These are phyloP conservation scores for Irena cyanogastra DNA, from an alignment of 2,113 vertebrate species.

Conservation along the genomic window DNA sequence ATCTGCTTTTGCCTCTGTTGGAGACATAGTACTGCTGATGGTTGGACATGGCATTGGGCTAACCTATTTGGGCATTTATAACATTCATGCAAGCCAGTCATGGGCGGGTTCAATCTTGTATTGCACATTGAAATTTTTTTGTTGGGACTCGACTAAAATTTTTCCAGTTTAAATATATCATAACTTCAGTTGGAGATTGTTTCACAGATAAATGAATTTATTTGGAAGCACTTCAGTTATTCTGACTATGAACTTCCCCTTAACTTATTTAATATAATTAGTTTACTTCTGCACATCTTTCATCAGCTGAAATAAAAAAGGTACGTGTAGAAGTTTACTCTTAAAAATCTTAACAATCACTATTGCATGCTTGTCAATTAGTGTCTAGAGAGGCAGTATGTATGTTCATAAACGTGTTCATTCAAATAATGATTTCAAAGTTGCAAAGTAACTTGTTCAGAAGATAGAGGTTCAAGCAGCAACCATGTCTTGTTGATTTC, in stretches of 20 bases:
- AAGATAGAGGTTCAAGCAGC: neutral
- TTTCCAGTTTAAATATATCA: neutral
- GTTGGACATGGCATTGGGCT: neutral
- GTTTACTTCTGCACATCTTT: neutral
- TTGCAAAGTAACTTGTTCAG: neutral
- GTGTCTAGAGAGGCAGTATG: neutral
- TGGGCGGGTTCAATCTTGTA: neutral
- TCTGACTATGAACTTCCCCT: neutral
- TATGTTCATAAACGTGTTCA: fast-evolving
- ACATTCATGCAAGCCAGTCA: neutral
- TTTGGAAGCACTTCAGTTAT: neutral
- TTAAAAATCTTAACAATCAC: neutral
- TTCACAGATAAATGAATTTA: neutral
- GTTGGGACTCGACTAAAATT: neutral
- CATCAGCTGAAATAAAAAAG: neutral
- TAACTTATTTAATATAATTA: neutral
- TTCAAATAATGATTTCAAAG: neutral
- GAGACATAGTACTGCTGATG: neutral
- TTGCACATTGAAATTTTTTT: neutral
- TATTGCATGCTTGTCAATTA: neutral
- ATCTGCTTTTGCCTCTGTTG: neutral
- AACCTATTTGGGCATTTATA: neutral
- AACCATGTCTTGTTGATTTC: neutral
- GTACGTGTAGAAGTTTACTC: neutral
- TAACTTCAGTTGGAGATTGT: neutral